These are phyloP conservation scores for Habrosyne pyritoides DNA, from an alignment of 2,888 invertebrate genomes.

Conservation along the genomic window DNA sequence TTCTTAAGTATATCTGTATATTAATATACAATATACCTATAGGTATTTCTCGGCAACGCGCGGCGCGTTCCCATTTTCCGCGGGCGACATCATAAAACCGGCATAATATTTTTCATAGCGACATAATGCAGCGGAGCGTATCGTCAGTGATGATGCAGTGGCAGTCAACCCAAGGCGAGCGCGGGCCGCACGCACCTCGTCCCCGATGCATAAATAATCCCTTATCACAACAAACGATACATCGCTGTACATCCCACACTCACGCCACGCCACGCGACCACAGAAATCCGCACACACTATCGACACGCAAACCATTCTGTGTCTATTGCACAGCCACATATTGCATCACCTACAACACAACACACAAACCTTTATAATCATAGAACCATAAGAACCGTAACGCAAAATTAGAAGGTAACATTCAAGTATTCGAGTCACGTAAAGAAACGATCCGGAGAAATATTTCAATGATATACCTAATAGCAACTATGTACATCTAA, in stretches of 20 bases:
- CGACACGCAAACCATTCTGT: conserved; percentile 16
- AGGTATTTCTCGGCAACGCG: conserved; percentile 21
- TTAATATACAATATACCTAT: conserved; percentile 29
- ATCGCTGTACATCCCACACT: conserved; percentile 33
- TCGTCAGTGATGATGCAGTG: conserved; percentile 34
- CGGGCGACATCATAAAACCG: conserved; percentile 15
- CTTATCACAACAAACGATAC: conserved; percentile 47
- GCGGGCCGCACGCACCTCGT: conserved; percentile 25
- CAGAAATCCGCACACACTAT: background rate
- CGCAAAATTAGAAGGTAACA: background rate
- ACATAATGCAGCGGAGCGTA: conserved; percentile 32
- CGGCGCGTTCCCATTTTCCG: conserved; percentile 14
- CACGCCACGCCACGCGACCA: conserved; percentile 24
- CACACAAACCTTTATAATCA: background rate
- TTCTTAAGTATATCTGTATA: background rate
- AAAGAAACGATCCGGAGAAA: background rate
- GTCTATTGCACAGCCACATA: background rate
- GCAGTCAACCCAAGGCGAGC: conserved; percentile 25
- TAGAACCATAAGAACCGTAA: background rate
- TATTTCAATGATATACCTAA: background rate
- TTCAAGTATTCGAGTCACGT: background rate
- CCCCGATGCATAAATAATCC: conserved; percentile 62
- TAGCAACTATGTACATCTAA: too few species aligned
- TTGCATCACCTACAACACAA: background rate
- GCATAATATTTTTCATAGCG: conserved; percentile 17